These are phyloP conservation scores for Campoletis raptor DNA, from an alignment of 2,888 invertebrate species.

Conservation along the genomic window DNA sequence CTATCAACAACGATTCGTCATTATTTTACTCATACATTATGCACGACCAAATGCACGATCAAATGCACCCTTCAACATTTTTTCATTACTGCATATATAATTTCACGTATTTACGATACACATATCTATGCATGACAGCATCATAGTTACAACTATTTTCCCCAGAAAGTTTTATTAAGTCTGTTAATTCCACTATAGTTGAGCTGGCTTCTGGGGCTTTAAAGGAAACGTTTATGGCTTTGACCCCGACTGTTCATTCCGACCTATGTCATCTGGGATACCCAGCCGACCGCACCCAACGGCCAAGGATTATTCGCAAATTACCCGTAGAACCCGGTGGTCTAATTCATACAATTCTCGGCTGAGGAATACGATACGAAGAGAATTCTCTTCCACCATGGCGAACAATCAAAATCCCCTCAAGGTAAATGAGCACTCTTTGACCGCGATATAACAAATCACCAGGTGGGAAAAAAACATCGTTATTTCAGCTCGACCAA, in stretches of 20 bases:
- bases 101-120: not conserved
- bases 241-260: slow-evolving; percentile 71
- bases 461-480: not conserved
- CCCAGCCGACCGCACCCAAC: slow-evolving; percentile 60
- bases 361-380: slow-evolving; percentile 65
- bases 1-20: slow-evolving; percentile 27
- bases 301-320: slow-evolving; percentile 73
- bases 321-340: slow-evolving; percentile 67
- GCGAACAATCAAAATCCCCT: slow-evolving; percentile 59
- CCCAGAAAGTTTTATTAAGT: slow-evolving; percentile 67
- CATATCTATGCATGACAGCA: slow-evolving; percentile 3
- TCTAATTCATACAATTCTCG: slow-evolving; percentile 69
- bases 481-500: not conserved
- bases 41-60: slow-evolving; percentile 5
- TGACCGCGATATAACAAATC: slow-evolving; percentile 38
- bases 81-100: not conserved
- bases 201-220: slow-evolving; percentile 68
- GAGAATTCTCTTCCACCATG: slow-evolving; percentile 10
- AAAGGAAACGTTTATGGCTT: slow-evolving; percentile 72
- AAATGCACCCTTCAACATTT: slow-evolving; percentile 9
- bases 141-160: slow-evolving; percentile 43
- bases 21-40: slow-evolving; percentile 10
- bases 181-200: slow-evolving; percentile 72
- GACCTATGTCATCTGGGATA: slow-evolving; percentile 63
- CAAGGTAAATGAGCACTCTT: slow-evolving; percentile 38